Percentiles rank a stretch among this genome's conserved stretches.
Conservation (phyloP, 2,113 vertebrate genomes). For the Manacus vitellinus region DNA sequence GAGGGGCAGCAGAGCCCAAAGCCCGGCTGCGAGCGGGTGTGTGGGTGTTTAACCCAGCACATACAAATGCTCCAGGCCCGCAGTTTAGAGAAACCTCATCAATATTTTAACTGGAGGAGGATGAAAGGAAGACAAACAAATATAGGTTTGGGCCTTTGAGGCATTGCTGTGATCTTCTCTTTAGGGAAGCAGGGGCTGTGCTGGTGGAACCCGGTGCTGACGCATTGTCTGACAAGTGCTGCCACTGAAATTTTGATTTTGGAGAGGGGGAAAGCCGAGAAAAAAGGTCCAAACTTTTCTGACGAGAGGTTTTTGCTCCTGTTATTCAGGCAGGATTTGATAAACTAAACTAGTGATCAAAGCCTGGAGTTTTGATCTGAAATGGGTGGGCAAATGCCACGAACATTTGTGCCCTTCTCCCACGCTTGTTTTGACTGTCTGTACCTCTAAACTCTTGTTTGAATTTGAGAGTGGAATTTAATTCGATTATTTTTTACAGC, state of each 20-base stretch:
- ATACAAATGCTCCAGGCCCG: background rate
- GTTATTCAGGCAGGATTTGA: background rate
- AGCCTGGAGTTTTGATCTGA: background rate
- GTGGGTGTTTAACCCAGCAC: background rate
- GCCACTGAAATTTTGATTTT: background rate
- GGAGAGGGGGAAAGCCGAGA: background rate
- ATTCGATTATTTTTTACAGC: slow-evolving; percentile 46
- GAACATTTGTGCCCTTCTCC: background rate
- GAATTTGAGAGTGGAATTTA: slow-evolving; percentile 10
- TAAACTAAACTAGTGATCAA: background rate
- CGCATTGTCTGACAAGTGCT: background rate
- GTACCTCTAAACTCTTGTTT: background rate
- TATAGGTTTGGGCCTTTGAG: background rate
- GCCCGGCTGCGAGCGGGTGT: fast-evolving
- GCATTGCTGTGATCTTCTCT: background rate
- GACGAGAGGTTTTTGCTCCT: background rate
- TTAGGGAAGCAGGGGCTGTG: background rate
- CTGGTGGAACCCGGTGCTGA: background rate
- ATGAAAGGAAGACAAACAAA: slow-evolving; percentile 1
- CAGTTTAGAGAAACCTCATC: background rate
- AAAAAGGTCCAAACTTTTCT: background rate
- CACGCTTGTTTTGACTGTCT: background rate
- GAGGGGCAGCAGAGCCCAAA: background rate
- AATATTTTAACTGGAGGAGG: background rate
- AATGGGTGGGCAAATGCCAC: background rate